phyloP scores from a whole-genome alignment of 2,888 invertebrate genomes.

The Calameuta filiformis region DNA sequence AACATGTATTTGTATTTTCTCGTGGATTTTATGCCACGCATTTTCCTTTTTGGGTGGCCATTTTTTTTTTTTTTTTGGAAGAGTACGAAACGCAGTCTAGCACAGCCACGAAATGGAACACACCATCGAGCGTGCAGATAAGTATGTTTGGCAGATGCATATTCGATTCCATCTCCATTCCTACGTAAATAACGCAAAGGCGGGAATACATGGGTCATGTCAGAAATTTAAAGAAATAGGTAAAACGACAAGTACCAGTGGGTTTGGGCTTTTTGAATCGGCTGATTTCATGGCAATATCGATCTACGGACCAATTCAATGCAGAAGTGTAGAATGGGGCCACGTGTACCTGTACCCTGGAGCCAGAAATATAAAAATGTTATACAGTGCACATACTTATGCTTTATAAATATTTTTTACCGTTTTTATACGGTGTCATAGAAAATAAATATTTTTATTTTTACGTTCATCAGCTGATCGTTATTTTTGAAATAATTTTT shows the following conservation, averaged over 20 bases:
- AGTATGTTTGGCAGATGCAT: conserved; percentile 31
- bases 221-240: background rate
- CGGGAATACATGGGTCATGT: background rate
- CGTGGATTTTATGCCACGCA: background rate
- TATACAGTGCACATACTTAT: too few relatives aligned
- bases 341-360: background rate
- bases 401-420: too few relatives aligned
- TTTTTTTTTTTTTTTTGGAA: background rate
- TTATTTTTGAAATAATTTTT: background rate
- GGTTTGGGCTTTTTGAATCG: background rate
- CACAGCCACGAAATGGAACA: background rate
- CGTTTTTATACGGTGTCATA: background rate
- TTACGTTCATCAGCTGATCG: background rate
- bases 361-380: background rate
- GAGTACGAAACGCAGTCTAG: background rate
- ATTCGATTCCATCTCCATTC: conserved; percentile 33
- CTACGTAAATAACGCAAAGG: conserved; percentile 33
- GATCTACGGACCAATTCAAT: conserved; percentile 6
- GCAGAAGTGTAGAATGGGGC: background rate
- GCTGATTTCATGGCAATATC: conserved; percentile 47
- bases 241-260: background rate
- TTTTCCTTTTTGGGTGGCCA: background rate
- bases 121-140: conserved; percentile 2
- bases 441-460: background rate
- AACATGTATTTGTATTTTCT: background rate